Base-by-base conservation (phyloP, 2,888 invertebrate species). In the Macrophya annulata region DNA sequence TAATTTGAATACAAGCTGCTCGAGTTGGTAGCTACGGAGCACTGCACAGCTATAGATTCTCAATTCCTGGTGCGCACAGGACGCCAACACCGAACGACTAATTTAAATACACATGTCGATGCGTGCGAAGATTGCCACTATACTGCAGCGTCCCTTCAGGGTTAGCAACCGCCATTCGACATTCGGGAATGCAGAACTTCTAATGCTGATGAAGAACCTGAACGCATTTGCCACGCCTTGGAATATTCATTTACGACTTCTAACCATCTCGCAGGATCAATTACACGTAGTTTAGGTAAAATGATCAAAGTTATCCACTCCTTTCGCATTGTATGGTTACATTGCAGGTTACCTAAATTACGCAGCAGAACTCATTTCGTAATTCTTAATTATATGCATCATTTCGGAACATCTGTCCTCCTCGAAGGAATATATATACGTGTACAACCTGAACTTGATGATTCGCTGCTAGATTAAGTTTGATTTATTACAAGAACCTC, bases 61-160 rank as follows among this genome's bases (percentile, higher is more conserved):
- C 85, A 83, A 85, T 85, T 84, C 85, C 84, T 76, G 85, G 51
- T 84, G 84, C 84, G 84, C 86, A 85, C 88, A 87, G 88, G 88
- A 84, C 89, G 89, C 90, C 90, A 90, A 90, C 91, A 90, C 90
- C 91, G 88, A 90, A 90, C 91, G 90, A 90, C 92, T 92, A 92
- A 93, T 93, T 93, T 93, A 92, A 93, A 93, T 93, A 92, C 93
- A 92, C 92, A 92, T 92, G 93, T 93, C 92, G 92, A 92, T 93
- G 92, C 91, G 92, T 91, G 92, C 91, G 89, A 91, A 92, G 93
- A 93, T 93, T 93, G 91, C 91, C 90, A 91, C 91, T 91, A 88
- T 89, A 51, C 48, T 48, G 31, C 86, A 31, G 85, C 21, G 62
- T 74, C 72, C 72, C 72, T 74, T n/a, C 72, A 45, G 72, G 72